phyloP scores from a whole-genome alignment of 2,797 vertebrate genomes.

The Serranus cabrilla region DNA sequence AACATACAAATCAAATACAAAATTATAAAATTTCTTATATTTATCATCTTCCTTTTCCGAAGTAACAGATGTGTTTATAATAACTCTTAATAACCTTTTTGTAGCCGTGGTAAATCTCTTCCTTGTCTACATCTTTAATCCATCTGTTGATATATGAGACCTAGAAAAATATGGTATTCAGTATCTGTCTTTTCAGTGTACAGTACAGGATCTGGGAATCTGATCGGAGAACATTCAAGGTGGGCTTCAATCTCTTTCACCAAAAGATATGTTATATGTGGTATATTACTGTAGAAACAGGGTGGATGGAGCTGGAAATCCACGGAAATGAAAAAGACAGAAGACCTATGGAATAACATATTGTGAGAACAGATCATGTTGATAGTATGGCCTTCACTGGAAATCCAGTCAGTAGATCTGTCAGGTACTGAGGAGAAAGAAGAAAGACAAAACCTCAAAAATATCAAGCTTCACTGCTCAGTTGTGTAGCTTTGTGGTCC shows the following conservation, averaged over 20 bases:
- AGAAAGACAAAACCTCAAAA: conserved; percentile 30
- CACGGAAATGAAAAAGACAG: conserved; percentile 58
- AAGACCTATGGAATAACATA: conserved; percentile 47
- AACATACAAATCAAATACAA: conserved; percentile 93
- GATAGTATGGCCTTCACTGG: conserved; percentile 45
- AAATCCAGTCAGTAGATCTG: conserved; percentile 53
- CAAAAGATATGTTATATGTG: conserved; percentile 61
- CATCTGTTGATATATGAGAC: conserved; percentile 74
- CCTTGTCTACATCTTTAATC: conserved; percentile 59
- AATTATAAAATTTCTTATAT: conserved; percentile 91
- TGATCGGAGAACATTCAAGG: conserved; percentile 80
- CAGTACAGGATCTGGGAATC: conserved; percentile 74
- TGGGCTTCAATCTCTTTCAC: conserved; percentile 75
- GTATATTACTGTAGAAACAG: conserved; percentile 53
- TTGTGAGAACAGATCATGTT: conserved; percentile 34
- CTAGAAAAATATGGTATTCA: conserved; percentile 85
- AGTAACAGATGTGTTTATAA: conserved; percentile 82
- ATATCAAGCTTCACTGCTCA: conserved; percentile 38
- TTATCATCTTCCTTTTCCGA: conserved; percentile 82
- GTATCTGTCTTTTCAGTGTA: conserved; percentile 78
- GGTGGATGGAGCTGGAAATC: conserved; percentile 46
- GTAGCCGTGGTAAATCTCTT: conserved; percentile 75
- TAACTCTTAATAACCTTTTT: conserved; percentile 76
- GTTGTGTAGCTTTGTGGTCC: conserved; percentile 49
- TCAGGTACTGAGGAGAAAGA: conserved; percentile 13